Evolutionary conservation across 2,888 invertebrate species (phyloP).

Genomic region (Anthophora plumipes): DNA sequence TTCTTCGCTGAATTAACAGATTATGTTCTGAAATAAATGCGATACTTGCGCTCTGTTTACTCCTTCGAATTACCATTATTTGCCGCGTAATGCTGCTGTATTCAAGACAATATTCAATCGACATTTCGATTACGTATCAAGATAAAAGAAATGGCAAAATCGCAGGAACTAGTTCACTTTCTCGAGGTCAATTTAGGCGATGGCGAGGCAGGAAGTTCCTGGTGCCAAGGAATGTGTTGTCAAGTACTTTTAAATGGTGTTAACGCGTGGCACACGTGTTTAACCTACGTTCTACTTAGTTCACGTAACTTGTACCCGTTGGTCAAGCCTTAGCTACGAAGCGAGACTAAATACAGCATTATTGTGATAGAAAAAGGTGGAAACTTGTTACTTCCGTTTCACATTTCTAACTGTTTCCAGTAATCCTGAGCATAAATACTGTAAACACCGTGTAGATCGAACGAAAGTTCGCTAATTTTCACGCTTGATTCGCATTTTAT

Average conservation of each 20-base stretch:
- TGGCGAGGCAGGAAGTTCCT: slow-evolving; percentile 3
- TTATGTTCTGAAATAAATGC: too few relatives aligned
- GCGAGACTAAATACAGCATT: slow-evolving; percentile 11
- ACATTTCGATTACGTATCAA: not conserved
- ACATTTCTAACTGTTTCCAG: too few relatives aligned
- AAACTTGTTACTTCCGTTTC: too few relatives aligned
- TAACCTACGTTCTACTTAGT: not conserved
- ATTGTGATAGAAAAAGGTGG: too few relatives aligned
- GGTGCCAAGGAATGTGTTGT: too few relatives aligned
- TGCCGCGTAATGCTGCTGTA: not conserved
- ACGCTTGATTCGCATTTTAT: too few relatives aligned
- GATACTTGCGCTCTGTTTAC: too few relatives aligned
- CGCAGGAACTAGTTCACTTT: not conserved
- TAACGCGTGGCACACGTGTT: not conserved
- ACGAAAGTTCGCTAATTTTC: too few relatives aligned
- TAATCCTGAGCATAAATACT: too few relatives aligned
- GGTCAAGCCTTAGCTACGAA: not conserved
- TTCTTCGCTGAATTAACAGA: not conserved
- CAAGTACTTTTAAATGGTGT: not conserved
- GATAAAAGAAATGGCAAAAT: not conserved
- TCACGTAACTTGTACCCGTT: not conserved
- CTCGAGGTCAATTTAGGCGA: not conserved
- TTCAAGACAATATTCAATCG: not conserved
- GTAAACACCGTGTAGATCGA: too few relatives aligned
- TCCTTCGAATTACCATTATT: not conserved